Evolutionary conservation across 2,113 vertebrate genomes (phyloP), one percentile per base, ranked within the genome.

Genomic region (Rhinogobius similis): DNA sequence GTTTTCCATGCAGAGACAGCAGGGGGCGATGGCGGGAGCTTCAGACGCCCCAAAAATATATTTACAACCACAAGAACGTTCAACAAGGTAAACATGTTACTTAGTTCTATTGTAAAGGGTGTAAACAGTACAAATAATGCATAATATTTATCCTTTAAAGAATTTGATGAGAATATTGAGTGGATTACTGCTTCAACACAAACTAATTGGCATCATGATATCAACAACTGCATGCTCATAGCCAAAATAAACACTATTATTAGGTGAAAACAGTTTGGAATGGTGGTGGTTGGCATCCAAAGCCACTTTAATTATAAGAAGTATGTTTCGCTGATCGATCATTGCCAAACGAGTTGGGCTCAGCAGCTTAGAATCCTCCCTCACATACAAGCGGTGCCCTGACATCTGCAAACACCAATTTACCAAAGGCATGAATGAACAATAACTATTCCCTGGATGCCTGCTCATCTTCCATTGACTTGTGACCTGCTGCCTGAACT

Each of bases 401-500:
- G 50, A 44, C 62, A 62, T 75, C 70, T 69, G 77, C 68, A 75
- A 82, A 71, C 50, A 58, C 1, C 48, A 24, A 67, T 73, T 82
- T 62, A 53, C 78, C 78, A 67, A 50, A 41, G 69, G 16, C 70
- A 69, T 59, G 52, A 74, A 21, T 48, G 14, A 77, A 61, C 41
- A 62, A 46, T 65, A 55, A 70, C 63, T 20, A 76, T 67, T 71
- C 67, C 72, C 73, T 59, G 24, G 62, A 80, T 63, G 9, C 41
- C 29, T 61, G 69, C 70, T 76, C 62, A 61, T 71, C 64, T 69
- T 46, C 39, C 29, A 41, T 32, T n/a, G 52, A 82, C 74, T 70
- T 89, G 32, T 90, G 75, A 87, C 79, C 81, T 44, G 1, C 52
- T n/a, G 65, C 41, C 21, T 81, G 69, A 80, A 20, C 84, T 81